Evolutionary conservation across 2,113 vertebrate genomes (phyloP).

Genomic region (Phalacrocorax aristotelis): DNA sequence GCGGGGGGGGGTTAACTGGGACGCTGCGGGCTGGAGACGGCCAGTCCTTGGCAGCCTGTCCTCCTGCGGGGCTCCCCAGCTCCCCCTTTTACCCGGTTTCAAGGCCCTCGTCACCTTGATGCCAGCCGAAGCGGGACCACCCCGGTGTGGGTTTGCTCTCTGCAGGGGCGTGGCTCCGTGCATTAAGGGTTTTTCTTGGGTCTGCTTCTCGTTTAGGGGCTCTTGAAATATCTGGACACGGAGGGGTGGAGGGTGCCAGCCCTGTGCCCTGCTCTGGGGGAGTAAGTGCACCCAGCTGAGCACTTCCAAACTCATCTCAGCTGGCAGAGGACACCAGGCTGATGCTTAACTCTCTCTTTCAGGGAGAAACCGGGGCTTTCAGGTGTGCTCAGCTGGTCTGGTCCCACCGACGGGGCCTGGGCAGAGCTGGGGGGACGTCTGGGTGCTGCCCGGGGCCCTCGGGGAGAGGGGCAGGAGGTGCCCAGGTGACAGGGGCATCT

Average conservation of each 20-base stretch:
- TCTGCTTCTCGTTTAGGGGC: background rate
- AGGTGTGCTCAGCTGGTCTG: background rate
- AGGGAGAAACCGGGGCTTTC: rapidly evolving
- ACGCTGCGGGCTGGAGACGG: background rate
- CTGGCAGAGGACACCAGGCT: background rate
- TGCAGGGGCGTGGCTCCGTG: background rate
- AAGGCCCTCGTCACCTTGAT: background rate
- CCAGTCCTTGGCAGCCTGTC: background rate
- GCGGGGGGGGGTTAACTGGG: background rate
- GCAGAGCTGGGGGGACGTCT: background rate
- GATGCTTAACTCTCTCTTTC: rapidly evolving
- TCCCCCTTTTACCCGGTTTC: background rate
- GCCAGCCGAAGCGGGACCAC: background rate
- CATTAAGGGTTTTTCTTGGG: background rate
- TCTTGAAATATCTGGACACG: rapidly evolving
- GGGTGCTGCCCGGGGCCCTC: rapidly evolving
- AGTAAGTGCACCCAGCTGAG: background rate
- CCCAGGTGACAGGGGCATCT: background rate
- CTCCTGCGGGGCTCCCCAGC: background rate
- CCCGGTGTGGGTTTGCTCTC: background rate
- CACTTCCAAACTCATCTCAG: background rate
- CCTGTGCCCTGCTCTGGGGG: background rate
- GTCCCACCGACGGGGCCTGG: background rate
- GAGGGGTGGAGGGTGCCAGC: background rate
- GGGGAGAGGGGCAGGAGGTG: background rate